Evolutionary conservation across 2,888 invertebrate genomes (phyloP), one percentile per base, ranked within the genome.

Genomic region (Drosophila crucigera): DNA sequence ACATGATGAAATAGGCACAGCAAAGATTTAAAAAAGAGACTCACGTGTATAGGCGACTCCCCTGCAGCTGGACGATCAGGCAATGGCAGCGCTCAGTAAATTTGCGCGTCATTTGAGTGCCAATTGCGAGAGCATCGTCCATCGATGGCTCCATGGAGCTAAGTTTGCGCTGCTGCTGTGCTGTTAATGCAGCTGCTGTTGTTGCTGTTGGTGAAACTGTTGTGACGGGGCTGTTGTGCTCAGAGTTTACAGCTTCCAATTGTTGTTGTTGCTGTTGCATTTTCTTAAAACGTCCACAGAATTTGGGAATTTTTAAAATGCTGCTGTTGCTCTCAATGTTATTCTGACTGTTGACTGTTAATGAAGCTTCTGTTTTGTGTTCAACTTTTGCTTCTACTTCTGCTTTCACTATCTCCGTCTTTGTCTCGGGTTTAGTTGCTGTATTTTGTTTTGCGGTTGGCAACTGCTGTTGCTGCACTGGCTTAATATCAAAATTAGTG

Each of bases 11-110:
- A 52, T 68, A 22, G 9, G 25, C 22, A 25, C 33, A 5, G 30
- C 1, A 11, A 11, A 25, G 19, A 22, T 31, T 43, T 22, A 10
- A n/a, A 7, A 9, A n/a, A 0, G 28, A 62, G 11, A 91, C 91
- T 93, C 82, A 93, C 94, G 88, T 92, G 89, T 92, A 94, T 39
- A 90, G 77, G 70, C 87, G 90, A 59, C 92, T 92, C 77, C 65
- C 83, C 78, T 92, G 89, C 37, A 93, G 56, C 68, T 84, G 82
- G 37, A 62, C 77, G 39, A 89, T 72, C 56, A 89, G 68, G 37
- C 85, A 84, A 59, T 83, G 74, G 53, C 91, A 69, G 47, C 80
- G 85, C 4, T 84, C 78, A 16, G 89, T 67, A 41, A 89, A 76
- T 74, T 89, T 78, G 59, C 91, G 90, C 52, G 93, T 92, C 74